A percentile compares a stretch with the other conserved stretches of the same genome.
phyloP scores from a whole-genome alignment of 1,140 invertebrate species.

The Drosophila novamexicana region DNA sequence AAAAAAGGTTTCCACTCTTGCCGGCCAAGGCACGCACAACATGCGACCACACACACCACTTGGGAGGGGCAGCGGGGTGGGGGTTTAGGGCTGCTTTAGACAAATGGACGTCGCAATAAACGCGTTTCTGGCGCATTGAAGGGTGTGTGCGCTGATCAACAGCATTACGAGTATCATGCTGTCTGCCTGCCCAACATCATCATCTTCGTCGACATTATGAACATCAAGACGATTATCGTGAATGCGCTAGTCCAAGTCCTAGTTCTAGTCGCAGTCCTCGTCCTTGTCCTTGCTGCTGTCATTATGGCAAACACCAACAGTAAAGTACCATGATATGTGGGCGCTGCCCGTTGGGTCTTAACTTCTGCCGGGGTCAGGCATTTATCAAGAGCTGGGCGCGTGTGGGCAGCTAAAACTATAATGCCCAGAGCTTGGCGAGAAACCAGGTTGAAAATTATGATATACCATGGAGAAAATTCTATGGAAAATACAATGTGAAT shows the following conservation, averaged over 20 bases:
- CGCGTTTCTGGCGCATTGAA: constrained; percentile 21
- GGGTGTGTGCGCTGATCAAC: constrained; percentile 76
- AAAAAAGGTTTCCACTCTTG: constrained; percentile 59
- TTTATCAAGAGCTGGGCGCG: constrained; percentile 49
- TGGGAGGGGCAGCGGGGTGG: constrained; percentile 5
- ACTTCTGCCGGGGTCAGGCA: constrained; percentile 35
- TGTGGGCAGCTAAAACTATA: constrained; percentile 33
- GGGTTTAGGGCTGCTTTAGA: constrained; percentile 39
- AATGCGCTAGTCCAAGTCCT: not conserved
- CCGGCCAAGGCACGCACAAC: constrained; percentile 38
- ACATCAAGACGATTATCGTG: constrained; percentile 1
- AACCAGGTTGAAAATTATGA: not conserved
- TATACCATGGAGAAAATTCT: not conserved
- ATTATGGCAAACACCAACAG: constrained; percentile 71
- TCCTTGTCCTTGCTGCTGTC: constrained; percentile 32
- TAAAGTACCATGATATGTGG: constrained; percentile 63
- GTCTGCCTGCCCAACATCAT: constrained; percentile 51
- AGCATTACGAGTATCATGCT: constrained; percentile 56
- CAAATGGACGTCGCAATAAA: constrained; percentile 67
- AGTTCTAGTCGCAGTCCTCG: constrained; percentile 15
- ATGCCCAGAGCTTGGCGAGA: not conserved
- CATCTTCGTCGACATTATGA: constrained; percentile 16
- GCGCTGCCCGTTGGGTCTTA: constrained; percentile 38
- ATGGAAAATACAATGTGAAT: not conserved
- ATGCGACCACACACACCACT: constrained; percentile 15